phyloP scores from a whole-genome alignment of 2,888 invertebrate genomes.

The Scelioninae gen. 1 region DNA sequence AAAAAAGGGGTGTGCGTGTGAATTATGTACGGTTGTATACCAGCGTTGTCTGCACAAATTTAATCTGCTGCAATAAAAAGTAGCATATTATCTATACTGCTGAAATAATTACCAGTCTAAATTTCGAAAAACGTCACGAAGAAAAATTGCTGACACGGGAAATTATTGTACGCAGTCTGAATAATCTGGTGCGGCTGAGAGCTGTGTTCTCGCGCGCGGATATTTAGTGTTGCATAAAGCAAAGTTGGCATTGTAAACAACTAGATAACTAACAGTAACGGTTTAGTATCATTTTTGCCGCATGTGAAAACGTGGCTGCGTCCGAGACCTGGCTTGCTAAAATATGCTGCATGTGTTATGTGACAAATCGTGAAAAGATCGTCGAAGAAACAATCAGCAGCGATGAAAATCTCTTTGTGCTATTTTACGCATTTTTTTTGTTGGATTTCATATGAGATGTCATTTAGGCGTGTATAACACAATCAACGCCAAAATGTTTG shows the following conservation, averaged over 20 bases:
- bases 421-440: too few species aligned
- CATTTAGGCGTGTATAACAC: too few species aligned
- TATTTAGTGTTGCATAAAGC: conserved; percentile 63
- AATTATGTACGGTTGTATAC: too few species aligned
- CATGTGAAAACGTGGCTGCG: conserved; percentile 1
- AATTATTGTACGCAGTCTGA: conserved; percentile 38
- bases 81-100: conserved; percentile 1
- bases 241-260: conserved; percentile 68
- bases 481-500: too few species aligned
- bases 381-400: conserved; percentile 24
- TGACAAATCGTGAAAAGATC: conserved; percentile 26
- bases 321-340: conserved; percentile 26
- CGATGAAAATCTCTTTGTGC: conserved; percentile 7
- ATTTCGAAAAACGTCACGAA: conserved; percentile 40
- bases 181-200: conserved; percentile 38
- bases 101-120: conserved; percentile 36
- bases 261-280: conserved; percentile 62
- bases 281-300: conserved; percentile 44
- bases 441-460: too few species aligned
- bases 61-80: background rate
- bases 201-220: conserved; percentile 18
- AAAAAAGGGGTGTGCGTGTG: too few species aligned
- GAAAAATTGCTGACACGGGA: conserved; percentile 35
- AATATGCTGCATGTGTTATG: background rate
- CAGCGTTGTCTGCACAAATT: background rate